Evolutionary conservation across 2,797 vertebrate genomes (phyloP).

Genomic region (Macrochelys suwanniensis): DNA sequence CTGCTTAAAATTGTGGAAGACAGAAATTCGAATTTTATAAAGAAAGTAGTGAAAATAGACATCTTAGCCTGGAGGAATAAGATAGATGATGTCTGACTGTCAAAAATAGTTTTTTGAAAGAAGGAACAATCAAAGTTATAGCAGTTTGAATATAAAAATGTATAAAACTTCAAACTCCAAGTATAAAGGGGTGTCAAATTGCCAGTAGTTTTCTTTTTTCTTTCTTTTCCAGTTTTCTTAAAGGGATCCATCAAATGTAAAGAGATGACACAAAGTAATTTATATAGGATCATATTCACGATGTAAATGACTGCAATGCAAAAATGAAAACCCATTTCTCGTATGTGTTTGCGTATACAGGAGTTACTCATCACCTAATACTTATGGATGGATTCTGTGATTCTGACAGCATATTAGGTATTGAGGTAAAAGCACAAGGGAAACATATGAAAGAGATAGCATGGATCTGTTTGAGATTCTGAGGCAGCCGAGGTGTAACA

Average conservation of each 20-base stretch:
- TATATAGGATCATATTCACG: constrained; percentile 70
- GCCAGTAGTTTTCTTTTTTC: constrained; percentile 50
- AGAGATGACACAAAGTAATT: constrained; percentile 78
- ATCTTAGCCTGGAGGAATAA: constrained; percentile 72
- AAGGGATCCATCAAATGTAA: constrained; percentile 72
- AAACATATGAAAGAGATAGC: constrained; percentile 58
- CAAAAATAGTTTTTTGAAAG: constrained; percentile 69
- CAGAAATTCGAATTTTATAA: constrained; percentile 77
- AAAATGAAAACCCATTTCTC: constrained; percentile 76
- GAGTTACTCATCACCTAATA: constrained; percentile 60
- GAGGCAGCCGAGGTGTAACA: constrained; percentile 20
- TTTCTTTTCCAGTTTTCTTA: constrained; percentile 39
- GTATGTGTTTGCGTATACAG: constrained; percentile 67
- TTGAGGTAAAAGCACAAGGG: constrained; percentile 40
- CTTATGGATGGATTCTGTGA: constrained; percentile 55
- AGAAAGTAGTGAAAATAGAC: constrained; percentile 72
- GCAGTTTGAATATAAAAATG: constrained; percentile 67
- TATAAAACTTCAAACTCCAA: constrained; percentile 74
- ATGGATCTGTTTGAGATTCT: constrained; percentile 33
- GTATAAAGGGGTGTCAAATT: constrained; percentile 66
- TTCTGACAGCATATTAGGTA: constrained; percentile 61
- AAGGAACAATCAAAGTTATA: constrained; percentile 67
- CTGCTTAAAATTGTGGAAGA: constrained; percentile 69
- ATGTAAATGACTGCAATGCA: constrained; percentile 72
- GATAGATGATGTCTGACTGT: constrained; percentile 70